Evolutionary conservation across 1,140 invertebrate genomes (phyloP).

Genomic region (Pteromalus puparum): DNA sequence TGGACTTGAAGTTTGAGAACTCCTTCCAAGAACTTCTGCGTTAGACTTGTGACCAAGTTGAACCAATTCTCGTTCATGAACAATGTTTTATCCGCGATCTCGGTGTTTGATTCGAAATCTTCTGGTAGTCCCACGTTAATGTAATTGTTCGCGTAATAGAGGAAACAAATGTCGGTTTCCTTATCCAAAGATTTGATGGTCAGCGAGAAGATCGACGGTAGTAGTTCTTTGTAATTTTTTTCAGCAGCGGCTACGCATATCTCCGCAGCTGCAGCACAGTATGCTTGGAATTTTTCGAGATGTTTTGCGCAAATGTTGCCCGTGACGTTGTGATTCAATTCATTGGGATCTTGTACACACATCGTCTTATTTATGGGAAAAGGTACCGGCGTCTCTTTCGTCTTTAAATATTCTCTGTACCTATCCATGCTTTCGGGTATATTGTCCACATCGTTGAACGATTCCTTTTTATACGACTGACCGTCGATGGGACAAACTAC

Average conservation of each 20-base stretch:
- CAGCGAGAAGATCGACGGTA: slow-evolving; percentile 57
- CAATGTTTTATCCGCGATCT: slow-evolving; percentile 51
- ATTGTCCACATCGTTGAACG: slow-evolving; percentile 68
- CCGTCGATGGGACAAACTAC: slow-evolving; percentile 78
- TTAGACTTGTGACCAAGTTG: slow-evolving; percentile 54
- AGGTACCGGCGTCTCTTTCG: slow-evolving; percentile 60
- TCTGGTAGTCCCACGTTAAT: slow-evolving; percentile 51
- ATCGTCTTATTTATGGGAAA: slow-evolving; percentile 66
- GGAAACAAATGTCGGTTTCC: neutral
- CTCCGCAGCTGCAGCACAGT: slow-evolving; percentile 55
- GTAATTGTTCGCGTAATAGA: slow-evolving; percentile 45
- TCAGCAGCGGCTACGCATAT: slow-evolving; percentile 53
- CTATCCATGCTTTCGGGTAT: slow-evolving; percentile 68
- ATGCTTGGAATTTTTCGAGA: slow-evolving; percentile 58
- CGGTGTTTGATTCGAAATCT: slow-evolving; percentile 51
- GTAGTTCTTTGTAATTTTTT: slow-evolving; percentile 56
- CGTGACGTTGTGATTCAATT: slow-evolving; percentile 77
- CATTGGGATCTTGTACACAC: slow-evolving; percentile 81
- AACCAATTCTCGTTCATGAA: slow-evolving; percentile 58
- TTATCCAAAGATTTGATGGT: slow-evolving; percentile 19
- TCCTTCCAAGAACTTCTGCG: slow-evolving; percentile 63
- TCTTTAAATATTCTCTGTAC: slow-evolving; percentile 71
- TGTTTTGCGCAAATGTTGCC: slow-evolving; percentile 57
- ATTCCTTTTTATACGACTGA: slow-evolving; percentile 64
- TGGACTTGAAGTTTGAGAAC: slow-evolving; percentile 63